phyloP scores from a whole-genome alignment of 2,113 vertebrate genomes.

The Epinephelus lanceolatus region DNA sequence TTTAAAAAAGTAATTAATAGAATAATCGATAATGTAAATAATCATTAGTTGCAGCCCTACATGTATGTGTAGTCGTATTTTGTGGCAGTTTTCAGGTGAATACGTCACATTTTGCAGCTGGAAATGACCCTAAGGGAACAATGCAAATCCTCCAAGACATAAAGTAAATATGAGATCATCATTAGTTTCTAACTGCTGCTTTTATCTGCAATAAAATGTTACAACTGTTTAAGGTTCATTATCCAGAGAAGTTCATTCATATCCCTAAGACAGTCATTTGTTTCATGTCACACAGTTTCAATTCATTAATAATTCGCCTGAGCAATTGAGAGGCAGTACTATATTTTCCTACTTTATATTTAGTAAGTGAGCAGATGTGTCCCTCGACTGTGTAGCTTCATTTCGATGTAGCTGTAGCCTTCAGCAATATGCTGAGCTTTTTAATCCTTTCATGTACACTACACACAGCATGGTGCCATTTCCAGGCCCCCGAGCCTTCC shows the following conservation, averaged over 20 bases:
- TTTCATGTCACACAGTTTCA: conserved; percentile 40
- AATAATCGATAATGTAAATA: neutral
- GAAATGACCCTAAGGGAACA: neutral
- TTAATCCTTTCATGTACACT: conserved; percentile 72
- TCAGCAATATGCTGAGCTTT: conserved; percentile 67
- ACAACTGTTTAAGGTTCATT: neutral
- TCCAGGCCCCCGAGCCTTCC: conserved; percentile 40
- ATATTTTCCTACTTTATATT: conserved; percentile 56
- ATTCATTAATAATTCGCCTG: conserved; percentile 57
- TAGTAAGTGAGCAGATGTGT: conserved; percentile 57
- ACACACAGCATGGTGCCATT: conserved; percentile 60
- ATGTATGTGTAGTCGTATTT: neutral
- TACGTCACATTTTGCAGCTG: neutral
- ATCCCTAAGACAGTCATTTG: conserved; percentile 29
- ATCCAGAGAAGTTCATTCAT: neutral
- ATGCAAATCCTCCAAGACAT: conserved; percentile 21
- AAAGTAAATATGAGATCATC: neutral
- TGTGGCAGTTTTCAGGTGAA: neutral
- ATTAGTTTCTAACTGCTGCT: neutral
- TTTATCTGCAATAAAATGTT: neutral
- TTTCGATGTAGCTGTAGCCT: conserved; percentile 47
- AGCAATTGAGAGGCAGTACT: conserved; percentile 34
- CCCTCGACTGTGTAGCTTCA: conserved; percentile 46
- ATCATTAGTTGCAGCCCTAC: neutral
- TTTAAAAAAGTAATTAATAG: neutral